phyloP scores from a whole-genome alignment of 1,140 invertebrate genomes.

The Charaxes varanes region DNA sequence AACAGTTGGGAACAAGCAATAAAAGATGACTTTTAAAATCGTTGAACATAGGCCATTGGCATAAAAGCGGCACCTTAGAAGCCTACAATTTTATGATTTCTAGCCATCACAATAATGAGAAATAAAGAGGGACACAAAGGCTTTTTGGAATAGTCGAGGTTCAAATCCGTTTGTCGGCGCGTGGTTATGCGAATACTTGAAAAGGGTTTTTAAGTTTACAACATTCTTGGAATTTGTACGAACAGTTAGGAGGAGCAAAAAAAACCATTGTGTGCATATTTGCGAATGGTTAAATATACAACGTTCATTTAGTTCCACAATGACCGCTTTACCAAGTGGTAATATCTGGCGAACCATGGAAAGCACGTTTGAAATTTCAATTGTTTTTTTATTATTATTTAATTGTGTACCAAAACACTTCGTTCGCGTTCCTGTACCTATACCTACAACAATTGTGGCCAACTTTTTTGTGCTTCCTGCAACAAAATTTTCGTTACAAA shows the following conservation, averaged over 20 bases:
- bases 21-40: constrained; percentile 56
- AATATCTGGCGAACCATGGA: too few relatives aligned
- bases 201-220: constrained; percentile 43
- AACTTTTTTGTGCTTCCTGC: too few relatives aligned
- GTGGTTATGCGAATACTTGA: constrained; percentile 37
- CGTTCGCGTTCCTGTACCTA: too few relatives aligned
- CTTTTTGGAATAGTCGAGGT: constrained; percentile 12
- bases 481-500: too few relatives aligned
- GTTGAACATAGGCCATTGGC: constrained; percentile 39
- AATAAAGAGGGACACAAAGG: constrained; percentile 24
- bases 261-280: constrained; percentile 3
- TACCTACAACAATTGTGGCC: too few relatives aligned
- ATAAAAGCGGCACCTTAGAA: constrained; percentile 24
- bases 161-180: constrained; percentile 44
- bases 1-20: constrained; percentile 34
- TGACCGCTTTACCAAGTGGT: too few relatives aligned
- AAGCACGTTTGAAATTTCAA: too few relatives aligned
- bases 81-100: constrained; percentile 41
- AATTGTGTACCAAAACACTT: too few relatives aligned
- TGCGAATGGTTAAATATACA: too few relatives aligned
- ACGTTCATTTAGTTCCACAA: too few relatives aligned
- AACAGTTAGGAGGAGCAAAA: constrained; percentile 22
- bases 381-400: too few relatives aligned
- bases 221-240: constrained; percentile 31
- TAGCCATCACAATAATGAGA: constrained; percentile 42